A percentile compares a stretch with the other conserved stretches of the same genome.
phyloP scores from a whole-genome alignment of 2,797 vertebrate genomes.

The Vireo griseus region DNA sequence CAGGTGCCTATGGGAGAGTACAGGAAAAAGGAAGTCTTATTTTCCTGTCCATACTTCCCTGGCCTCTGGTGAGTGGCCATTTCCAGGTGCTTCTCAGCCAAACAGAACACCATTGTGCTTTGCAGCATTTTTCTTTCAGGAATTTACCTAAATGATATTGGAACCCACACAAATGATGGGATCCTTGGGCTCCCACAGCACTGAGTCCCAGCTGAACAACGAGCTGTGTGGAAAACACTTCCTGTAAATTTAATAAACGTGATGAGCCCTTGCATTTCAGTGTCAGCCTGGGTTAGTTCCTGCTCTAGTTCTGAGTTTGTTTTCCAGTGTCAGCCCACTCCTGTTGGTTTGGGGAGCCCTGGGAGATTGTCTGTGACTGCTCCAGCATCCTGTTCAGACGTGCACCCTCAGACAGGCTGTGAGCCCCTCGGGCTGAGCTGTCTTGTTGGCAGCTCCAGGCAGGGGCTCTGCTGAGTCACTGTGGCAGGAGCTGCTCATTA shows the following conservation, averaged over 20 bases:
- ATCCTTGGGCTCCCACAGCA: neutral
- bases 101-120: neutral
- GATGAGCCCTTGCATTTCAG: neutral
- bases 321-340: neutral
- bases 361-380: neutral
- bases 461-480: slow-evolving; percentile 48
- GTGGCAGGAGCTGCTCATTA: slow-evolving; percentile 40
- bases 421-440: neutral
- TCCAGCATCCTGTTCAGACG: neutral
- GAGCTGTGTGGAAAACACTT: neutral
- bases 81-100: neutral
- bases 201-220: neutral
- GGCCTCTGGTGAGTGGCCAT: neutral
- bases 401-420: neutral
- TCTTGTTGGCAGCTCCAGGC: neutral
- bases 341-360: neutral
- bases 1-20: neutral
- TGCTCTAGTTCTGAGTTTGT: neutral
- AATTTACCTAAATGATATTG: neutral
- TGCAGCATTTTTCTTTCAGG: neutral
- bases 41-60: neutral
- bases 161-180: neutral
- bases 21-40: neutral
- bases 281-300: neutral
- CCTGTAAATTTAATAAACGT: neutral